These are phyloP conservation scores for Dufourea novaeangliae DNA, from an alignment of 1,140 invertebrate species.

Conservation along the genomic window DNA sequence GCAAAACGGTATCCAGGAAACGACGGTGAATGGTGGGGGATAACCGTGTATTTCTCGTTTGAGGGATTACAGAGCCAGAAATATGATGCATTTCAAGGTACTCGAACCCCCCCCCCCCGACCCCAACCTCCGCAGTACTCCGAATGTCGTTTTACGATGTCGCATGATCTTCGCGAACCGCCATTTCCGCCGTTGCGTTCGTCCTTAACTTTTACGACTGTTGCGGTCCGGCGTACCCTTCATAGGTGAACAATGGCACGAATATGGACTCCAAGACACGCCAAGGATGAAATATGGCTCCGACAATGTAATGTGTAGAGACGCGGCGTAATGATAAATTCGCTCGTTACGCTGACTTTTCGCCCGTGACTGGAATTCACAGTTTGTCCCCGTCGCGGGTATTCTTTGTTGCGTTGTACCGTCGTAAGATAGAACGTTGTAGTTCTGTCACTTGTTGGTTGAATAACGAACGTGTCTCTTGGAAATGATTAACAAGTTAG, in stretches of 20 bases:
- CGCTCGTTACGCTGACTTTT: conserved; percentile 4
- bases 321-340: conserved; percentile 6
- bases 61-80: conserved; percentile 8
- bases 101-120: neutral
- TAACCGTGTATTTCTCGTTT: neutral
- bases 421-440: no score
- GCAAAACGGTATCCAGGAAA: neutral
- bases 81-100: neutral
- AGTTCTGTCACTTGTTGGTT: no score
- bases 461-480: no score
- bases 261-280: neutral
- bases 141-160: neutral
- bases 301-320: neutral
- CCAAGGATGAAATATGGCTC: neutral
- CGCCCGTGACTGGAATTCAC: neutral
- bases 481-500: no score
- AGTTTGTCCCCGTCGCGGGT: neutral
- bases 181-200: neutral
- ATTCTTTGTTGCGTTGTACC: no score
- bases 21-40: neutral
- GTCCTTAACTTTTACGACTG: neutral
- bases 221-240: neutral
- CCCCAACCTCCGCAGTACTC: neutral
- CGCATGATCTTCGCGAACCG: conserved; percentile 1
- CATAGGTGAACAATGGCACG: neutral